Evolutionary conservation across 1,140 invertebrate species (phyloP).

Genomic region (Trissolcus basalis): DNA sequence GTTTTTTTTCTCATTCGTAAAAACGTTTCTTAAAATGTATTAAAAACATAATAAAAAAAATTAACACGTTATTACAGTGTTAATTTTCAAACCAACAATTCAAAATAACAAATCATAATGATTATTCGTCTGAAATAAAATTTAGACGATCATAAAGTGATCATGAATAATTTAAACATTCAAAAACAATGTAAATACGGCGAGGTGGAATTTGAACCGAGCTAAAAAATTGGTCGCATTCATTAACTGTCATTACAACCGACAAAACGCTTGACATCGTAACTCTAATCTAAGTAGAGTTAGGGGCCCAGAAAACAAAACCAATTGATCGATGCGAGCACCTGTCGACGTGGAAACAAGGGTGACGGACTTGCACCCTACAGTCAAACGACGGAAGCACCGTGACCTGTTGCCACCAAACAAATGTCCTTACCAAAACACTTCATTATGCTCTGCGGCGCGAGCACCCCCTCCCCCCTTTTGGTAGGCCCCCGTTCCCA

Average conservation of each 20-base stretch:
- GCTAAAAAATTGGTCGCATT: no score
- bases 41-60: no score
- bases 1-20: no score
- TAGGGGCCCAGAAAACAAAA: slow-evolving; percentile 19
- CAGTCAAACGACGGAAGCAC: slow-evolving; percentile 6
- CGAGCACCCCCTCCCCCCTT: slow-evolving; percentile 7
- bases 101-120: no score
- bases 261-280: neutral
- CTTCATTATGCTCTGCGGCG: slow-evolving; percentile 14
- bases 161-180: no score
- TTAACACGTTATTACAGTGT: no score
- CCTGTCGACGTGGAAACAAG: slow-evolving; percentile 10
- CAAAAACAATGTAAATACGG: no score
- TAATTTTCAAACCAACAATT: no score
- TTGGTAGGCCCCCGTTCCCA: slow-evolving; percentile 1
- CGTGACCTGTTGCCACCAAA: slow-evolving; percentile 38
- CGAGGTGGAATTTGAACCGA: no score
- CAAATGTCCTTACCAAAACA: slow-evolving; percentile 20
- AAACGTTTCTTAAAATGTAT: no score
- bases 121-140: no score
- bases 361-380: slow-evolving; percentile 18
- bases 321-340: slow-evolving; percentile 23
- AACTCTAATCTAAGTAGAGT: neutral
- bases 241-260: neutral
- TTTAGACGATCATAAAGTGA: no score